Percentiles rank a stretch among this genome's conserved stretches.
Conservation (phyloP, 1,140 invertebrate species). For the Dryas iulia region DNA sequence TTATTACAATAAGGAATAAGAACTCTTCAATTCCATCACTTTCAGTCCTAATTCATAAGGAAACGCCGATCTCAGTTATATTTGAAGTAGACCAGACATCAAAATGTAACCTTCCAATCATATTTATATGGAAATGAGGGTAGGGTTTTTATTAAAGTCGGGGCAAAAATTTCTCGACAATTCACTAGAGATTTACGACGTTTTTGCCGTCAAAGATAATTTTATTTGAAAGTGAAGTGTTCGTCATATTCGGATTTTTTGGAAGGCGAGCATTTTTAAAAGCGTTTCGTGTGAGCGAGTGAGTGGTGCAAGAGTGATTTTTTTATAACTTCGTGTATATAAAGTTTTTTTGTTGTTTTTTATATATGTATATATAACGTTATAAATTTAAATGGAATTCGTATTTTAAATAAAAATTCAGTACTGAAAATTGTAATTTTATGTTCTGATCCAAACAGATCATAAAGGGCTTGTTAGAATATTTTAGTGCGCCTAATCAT, state of each 20-base stretch:
- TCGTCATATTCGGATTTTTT: neutral
- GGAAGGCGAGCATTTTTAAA: conserved; percentile 5
- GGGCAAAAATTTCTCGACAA: conserved; percentile 26
- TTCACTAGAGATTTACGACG: conserved; percentile 34
- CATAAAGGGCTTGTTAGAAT: no score
- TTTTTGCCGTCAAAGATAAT: conserved; percentile 27
- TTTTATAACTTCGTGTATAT: neutral
- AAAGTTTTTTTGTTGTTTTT: no score
- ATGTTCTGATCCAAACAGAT: no score
- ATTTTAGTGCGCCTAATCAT: no score
- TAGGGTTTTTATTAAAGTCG: conserved; percentile 40
- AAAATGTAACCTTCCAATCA: conserved; percentile 37
- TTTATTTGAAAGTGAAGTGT: conserved; percentile 11
- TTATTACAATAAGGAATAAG: neutral
- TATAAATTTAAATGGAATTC: neutral
- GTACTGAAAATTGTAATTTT: no score
- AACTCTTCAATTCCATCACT: neutral
- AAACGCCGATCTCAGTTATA: conserved; percentile 20
- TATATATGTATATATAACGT: neutral
- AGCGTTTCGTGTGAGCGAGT: neutral
- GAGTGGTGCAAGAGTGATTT: neutral
- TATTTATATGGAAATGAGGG: conserved; percentile 53
- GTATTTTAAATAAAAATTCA: no score
- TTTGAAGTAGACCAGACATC: conserved; percentile 14
- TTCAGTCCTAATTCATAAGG: conserved; percentile 13